A percentile compares a stretch with the other conserved stretches of the same genome.
Conservation (phyloP, 2,797 vertebrate species). For the Sphenodon punctatus region DNA sequence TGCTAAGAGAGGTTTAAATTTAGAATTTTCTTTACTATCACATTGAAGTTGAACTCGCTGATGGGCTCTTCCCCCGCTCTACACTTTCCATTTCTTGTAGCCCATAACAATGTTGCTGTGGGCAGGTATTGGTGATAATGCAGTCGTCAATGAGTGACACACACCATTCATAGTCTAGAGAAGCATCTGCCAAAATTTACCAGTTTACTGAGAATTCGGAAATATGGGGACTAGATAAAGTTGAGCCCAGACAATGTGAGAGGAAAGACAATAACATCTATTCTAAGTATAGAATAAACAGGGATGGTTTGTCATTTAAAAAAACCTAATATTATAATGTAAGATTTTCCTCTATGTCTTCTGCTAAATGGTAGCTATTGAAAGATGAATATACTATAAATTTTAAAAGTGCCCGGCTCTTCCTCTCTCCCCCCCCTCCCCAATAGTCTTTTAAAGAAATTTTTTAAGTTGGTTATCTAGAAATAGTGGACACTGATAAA, state of each 20-base stretch:
- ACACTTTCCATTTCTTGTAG: neutral
- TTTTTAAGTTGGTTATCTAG: neutral
- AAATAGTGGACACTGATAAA: neutral
- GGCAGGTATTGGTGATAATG: neutral
- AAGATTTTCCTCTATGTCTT: neutral
- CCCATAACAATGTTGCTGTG: neutral
- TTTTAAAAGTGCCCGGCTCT: no score
- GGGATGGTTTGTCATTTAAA: neutral
- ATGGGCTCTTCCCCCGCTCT: fast-evolving
- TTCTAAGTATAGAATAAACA: neutral
- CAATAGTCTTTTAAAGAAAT: no score
- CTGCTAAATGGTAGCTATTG: neutral
- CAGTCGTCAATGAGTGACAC: fast-evolving
- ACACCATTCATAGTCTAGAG: neutral
- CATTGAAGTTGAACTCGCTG: neutral
- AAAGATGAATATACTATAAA: neutral
- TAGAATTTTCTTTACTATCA: no score
- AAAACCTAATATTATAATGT: neutral
- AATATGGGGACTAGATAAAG: neutral
- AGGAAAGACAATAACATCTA: neutral
- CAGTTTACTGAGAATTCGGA: neutral
- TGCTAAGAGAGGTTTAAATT: no score
- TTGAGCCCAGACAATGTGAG: neutral
- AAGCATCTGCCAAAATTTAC: neutral
- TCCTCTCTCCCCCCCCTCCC: no score